phyloP scores from a whole-genome alignment of 2,888 invertebrate species.

The Syrista parreyssii region DNA sequence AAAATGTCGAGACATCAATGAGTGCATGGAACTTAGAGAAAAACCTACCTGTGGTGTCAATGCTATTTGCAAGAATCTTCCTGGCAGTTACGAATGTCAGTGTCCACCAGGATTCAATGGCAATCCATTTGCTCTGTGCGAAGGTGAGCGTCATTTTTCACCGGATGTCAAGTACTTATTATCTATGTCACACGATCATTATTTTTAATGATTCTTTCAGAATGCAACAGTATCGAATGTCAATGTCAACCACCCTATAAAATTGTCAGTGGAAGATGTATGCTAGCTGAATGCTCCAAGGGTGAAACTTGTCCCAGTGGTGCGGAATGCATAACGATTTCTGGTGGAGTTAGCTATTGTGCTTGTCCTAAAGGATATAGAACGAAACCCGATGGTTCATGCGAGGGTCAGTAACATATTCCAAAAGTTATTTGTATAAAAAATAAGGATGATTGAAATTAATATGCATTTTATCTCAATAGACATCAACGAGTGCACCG shows the following conservation, averaged over 20 bases:
- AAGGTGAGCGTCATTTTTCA: slow-evolving; percentile 64
- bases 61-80: slow-evolving; percentile 91
- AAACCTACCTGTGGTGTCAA: slow-evolving; percentile 88
- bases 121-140: slow-evolving; percentile 89
- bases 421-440: slow-evolving; percentile 14
- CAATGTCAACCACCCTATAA: slow-evolving; percentile 90
- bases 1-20: slow-evolving; percentile 87
- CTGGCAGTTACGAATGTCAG: slow-evolving; percentile 93
- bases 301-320: slow-evolving; percentile 86
- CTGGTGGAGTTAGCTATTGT: slow-evolving; percentile 91
- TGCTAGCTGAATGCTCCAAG: slow-evolving; percentile 84
- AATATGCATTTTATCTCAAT: not conserved
- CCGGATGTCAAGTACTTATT: not conserved
- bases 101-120: slow-evolving; percentile 90
- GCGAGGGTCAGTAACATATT: slow-evolving; percentile 67
- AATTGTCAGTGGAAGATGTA: slow-evolving; percentile 84
- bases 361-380: slow-evolving; percentile 91
- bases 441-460: slow-evolving; percentile 33
- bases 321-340: slow-evolving; percentile 90
- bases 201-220: slow-evolving; percentile 49
- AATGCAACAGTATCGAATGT: slow-evolving; percentile 85
- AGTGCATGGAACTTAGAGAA: slow-evolving; percentile 80
- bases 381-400: slow-evolving; percentile 82
- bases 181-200: not conserved
- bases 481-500: slow-evolving; percentile 86